These are phyloP conservation scores for Lytechinus pictus DNA, from an alignment of 35 echinoderm and acorn worm genomes.

Conservation along the genomic window DNA sequence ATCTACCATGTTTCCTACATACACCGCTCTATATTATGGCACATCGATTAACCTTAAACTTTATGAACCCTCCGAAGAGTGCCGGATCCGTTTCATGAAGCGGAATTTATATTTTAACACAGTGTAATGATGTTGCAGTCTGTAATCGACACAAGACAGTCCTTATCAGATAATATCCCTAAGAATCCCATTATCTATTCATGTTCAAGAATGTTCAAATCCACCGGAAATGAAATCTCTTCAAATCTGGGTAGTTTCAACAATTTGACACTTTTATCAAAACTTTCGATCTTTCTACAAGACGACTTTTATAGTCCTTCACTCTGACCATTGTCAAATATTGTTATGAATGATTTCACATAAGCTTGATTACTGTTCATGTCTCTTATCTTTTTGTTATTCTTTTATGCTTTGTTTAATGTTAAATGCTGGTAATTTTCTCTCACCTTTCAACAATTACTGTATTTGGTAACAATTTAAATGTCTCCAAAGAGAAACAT, in stretches of 20 bases:
- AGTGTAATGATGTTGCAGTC: background rate
- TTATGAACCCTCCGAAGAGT: background rate
- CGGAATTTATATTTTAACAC: background rate
- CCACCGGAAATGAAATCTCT: background rate
- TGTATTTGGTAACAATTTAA: background rate
- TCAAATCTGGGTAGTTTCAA: background rate
- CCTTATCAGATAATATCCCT: background rate
- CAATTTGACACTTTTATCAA: constrained; percentile 5
- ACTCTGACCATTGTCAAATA: background rate
- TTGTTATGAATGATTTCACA: background rate
- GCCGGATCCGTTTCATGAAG: background rate
- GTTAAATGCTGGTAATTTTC: too few species aligned
- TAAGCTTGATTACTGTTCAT: background rate
- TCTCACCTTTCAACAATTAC: too few species aligned
- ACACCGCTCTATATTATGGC: background rate
- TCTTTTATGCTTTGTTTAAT: too few species aligned
- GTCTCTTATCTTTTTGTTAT: too few species aligned
- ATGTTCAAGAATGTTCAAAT: background rate
- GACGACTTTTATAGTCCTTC: background rate
- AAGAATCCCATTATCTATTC: background rate
- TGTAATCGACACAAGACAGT: background rate
- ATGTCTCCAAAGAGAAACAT: background rate
- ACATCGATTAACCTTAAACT: background rate
- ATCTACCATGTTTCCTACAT: background rate
- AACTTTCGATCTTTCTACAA: background rate